A percentile compares a stretch with the other conserved stretches of the same genome.
These are phyloP conservation scores for Alosa alosa DNA, from an alignment of 2,113 vertebrate species.

Conservation along the genomic window DNA sequence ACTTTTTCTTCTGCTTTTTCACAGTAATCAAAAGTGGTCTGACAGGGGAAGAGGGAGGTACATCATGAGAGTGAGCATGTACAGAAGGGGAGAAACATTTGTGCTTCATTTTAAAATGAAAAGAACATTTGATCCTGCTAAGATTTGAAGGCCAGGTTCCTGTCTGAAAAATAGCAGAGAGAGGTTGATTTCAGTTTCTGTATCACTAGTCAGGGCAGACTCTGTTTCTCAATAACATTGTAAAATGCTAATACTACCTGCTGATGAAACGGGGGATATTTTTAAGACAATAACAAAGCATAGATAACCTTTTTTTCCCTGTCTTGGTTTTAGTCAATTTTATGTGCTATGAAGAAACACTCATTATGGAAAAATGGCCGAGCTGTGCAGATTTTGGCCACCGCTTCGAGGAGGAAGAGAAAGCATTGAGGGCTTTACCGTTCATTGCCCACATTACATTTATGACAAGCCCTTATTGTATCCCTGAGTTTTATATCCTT, in stretches of 20 bases:
- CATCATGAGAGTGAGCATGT: background rate
- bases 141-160: background rate
- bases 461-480: conserved; percentile 27
- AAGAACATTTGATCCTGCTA: background rate
- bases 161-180: background rate
- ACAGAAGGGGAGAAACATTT: background rate
- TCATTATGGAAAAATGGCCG: background rate
- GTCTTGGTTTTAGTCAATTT: conserved; percentile 18
- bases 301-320: background rate
- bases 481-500: conserved; percentile 48
- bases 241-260: background rate
- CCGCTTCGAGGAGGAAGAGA: background rate
- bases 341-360: background rate
- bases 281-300: background rate
- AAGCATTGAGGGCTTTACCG: background rate
- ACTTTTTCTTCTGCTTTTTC: background rate
- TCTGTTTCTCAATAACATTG: background rate
- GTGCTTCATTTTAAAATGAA: background rate
- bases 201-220: background rate
- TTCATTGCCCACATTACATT: conserved; percentile 17
- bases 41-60: background rate
- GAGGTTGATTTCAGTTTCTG: background rate
- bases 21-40: background rate
- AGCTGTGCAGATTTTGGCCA: background rate
- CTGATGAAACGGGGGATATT: background rate